Evolutionary conservation across 2,888 invertebrate genomes (phyloP).

Genomic region (Dolichomitus sp.): DNA sequence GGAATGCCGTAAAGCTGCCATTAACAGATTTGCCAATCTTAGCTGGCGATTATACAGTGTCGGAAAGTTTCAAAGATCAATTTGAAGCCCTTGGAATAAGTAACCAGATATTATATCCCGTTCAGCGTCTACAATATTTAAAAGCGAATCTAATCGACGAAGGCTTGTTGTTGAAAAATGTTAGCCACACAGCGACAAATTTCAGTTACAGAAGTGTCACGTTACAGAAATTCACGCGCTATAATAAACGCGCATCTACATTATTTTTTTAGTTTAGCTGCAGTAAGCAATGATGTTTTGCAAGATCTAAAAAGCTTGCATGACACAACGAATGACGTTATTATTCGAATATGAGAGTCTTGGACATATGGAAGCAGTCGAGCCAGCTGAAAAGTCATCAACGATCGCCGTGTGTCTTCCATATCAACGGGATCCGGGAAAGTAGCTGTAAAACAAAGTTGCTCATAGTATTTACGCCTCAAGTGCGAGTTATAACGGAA

Average conservation of each 20-base stretch:
- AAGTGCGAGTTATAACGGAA: too few species aligned
- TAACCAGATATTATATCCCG: too few species aligned
- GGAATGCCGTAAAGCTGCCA: too few species aligned
- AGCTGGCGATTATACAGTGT: too few species aligned
- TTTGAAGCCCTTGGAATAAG: too few species aligned
- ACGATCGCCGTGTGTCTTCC: conserved; percentile 12
- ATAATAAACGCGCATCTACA: background rate
- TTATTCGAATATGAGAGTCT: conserved; percentile 46
- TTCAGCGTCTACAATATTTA: too few species aligned
- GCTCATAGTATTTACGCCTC: conserved; percentile 48
- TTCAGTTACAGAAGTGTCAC: too few species aligned
- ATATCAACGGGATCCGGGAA: conserved; percentile 32
- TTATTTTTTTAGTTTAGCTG: background rate
- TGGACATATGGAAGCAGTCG: conserved; percentile 57
- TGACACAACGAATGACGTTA: background rate
- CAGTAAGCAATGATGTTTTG: background rate
- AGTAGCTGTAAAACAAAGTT: conserved; percentile 49
- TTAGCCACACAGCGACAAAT: too few species aligned
- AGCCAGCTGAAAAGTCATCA: background rate
- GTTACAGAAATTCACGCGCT: background rate
- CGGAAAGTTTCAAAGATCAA: too few species aligned
- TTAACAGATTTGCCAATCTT: too few species aligned
- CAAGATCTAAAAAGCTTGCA: conserved; percentile 2
- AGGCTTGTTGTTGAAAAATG: too few species aligned
- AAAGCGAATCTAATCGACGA: too few species aligned